Evolutionary conservation across 1,140 invertebrate genomes (phyloP).

Genomic region (Cylas formicarius): DNA sequence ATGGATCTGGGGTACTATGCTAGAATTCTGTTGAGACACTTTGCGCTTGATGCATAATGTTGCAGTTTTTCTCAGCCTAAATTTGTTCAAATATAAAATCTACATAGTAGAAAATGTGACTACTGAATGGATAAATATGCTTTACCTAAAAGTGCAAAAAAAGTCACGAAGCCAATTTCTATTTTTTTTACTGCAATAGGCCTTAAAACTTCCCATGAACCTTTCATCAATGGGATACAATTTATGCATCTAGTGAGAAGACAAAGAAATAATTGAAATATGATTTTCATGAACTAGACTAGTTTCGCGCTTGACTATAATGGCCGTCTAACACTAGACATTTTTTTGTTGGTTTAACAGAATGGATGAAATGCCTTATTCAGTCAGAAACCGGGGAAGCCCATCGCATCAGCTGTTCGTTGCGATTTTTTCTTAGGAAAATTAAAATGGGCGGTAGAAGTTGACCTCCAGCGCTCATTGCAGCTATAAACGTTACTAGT

Average conservation of each 20-base stretch:
- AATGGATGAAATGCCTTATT: slow-evolving; percentile 8
- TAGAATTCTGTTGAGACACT: no score
- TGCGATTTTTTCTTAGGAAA: slow-evolving; percentile 21
- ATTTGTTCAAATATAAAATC: slow-evolving; percentile 5
- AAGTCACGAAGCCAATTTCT: slow-evolving; percentile 3
- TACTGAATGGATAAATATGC: slow-evolving; percentile 3
- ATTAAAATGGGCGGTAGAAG: slow-evolving; percentile 15
- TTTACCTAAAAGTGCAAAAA: slow-evolving; percentile 3
- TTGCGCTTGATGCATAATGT: no score
- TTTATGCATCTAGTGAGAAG: slow-evolving; percentile 10
- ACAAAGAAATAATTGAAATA: no score
- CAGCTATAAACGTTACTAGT: slow-evolving; percentile 41
- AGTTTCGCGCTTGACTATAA: no score
- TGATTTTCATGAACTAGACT: no score
- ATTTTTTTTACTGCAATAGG: slow-evolving; percentile 8
- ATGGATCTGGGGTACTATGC: no score
- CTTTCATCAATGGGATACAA: slow-evolving; percentile 38
- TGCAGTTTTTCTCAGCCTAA: slow-evolving; percentile 5
- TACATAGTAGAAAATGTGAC: slow-evolving; percentile 1
- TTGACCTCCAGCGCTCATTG: slow-evolving; percentile 34
- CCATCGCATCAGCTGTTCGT: slow-evolving; percentile 7
- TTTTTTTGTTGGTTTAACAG: not conserved
- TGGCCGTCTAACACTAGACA: not conserved
- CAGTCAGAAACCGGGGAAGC: slow-evolving; percentile 19
- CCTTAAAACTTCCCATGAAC: slow-evolving; percentile 29